phyloP scores from a whole-genome alignment of 2,797 vertebrate genomes.

The Enteromius treurensis region DNA sequence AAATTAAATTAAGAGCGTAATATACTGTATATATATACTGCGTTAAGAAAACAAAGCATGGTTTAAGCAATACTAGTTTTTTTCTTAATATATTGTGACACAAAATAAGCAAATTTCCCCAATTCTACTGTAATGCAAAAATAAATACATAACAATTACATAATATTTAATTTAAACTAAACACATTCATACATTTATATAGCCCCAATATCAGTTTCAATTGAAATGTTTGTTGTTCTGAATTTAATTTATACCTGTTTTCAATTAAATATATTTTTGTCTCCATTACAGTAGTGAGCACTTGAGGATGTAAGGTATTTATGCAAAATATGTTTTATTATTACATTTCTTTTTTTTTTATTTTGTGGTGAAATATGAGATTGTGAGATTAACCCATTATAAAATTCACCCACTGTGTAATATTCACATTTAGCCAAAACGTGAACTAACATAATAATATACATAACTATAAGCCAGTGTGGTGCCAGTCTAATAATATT shows the following conservation, averaged over 20 bases:
- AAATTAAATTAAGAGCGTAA: neutral
- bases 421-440: neutral
- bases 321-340: neutral
- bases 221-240: neutral
- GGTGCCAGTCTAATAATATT: neutral
- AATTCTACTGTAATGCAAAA: neutral
- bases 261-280: neutral
- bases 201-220: too few species aligned
- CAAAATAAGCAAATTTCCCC: neutral
- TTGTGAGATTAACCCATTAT: neutral
- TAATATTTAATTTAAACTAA: neutral
- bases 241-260: neutral
- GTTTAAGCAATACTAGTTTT: neutral
- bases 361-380: neutral
- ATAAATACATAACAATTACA: neutral
- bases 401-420: neutral
- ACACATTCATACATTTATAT: neutral
- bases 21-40: too few species aligned
- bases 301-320: neutral
- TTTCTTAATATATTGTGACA: neutral
- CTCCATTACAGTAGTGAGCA: neutral
- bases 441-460: neutral
- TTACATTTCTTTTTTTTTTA: neutral
- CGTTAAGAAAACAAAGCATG: neutral
- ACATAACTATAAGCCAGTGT: neutral